These are phyloP conservation scores for Phylloscopus trochilus DNA, from an alignment of 2,113 vertebrate species.

Conservation along the genomic window DNA sequence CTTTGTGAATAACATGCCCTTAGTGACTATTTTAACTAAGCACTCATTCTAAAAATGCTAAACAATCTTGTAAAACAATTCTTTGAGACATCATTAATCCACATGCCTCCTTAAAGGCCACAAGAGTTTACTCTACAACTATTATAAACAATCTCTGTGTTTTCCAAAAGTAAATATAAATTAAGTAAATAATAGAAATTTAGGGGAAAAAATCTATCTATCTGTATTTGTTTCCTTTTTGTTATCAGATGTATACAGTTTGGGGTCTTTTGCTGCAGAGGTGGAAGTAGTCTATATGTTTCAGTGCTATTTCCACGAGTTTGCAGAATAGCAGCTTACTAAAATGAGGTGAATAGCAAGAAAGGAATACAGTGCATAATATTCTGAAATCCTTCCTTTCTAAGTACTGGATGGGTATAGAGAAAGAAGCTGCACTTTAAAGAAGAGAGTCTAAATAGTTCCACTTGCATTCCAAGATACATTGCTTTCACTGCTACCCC, in stretches of 20 bases:
- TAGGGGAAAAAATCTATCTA: not conserved
- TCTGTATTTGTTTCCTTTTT: not conserved
- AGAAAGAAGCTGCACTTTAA: not conserved
- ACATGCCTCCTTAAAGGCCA: not conserved
- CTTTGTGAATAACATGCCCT: not conserved
- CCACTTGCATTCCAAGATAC: not conserved
- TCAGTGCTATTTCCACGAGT: not conserved
- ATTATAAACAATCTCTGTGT: not conserved
- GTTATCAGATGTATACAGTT: not conserved
- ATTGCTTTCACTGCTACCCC: not conserved
- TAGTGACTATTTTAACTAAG: slow-evolving; percentile 18
- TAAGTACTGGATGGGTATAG: not conserved
- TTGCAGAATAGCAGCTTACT: not conserved
- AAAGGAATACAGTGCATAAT: not conserved
- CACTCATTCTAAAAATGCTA: slow-evolving; percentile 7
- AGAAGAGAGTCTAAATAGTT: not conserved
- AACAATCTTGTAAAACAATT: slow-evolving; percentile 1
- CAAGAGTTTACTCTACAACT: not conserved
- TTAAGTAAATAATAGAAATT: not conserved
- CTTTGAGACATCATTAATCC: slow-evolving; percentile 5
- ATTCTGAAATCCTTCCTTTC: not conserved
- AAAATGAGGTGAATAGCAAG: not conserved
- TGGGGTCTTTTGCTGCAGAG: not conserved
- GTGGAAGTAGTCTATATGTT: not conserved
- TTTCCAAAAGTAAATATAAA: slow-evolving; percentile 1